phyloP scores from a whole-genome alignment of 2,797 vertebrate species.

The Kryptolebias ocellatus region DNA sequence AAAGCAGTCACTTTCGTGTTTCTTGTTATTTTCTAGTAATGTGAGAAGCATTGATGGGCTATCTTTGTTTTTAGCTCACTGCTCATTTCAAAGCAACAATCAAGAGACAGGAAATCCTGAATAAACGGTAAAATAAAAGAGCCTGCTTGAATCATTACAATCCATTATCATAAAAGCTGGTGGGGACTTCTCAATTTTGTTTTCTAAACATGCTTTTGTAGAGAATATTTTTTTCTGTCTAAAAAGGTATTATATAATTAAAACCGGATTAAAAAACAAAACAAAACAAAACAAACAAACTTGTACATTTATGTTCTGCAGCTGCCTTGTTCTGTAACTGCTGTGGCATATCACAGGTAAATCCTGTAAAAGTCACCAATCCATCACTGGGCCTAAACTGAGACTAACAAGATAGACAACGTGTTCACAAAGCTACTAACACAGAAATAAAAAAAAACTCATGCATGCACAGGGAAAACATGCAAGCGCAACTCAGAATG shows the following conservation, averaged over 20 bases:
- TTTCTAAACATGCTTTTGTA: background rate
- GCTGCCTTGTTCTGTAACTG: too few species aligned
- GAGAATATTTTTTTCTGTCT: background rate
- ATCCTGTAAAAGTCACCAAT: background rate
- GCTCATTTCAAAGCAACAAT: constrained; percentile 2
- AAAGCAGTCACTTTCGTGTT: background rate
- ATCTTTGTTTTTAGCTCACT: constrained; percentile 3
- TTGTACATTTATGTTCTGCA: background rate
- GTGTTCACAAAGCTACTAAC: background rate
- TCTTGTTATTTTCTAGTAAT: background rate
- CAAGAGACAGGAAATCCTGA: background rate
- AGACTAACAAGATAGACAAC: background rate
- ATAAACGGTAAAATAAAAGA: background rate
- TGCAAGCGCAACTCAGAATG: background rate
- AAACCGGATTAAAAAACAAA: too few species aligned
- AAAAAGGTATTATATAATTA: too few species aligned
- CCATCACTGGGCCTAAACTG: background rate
- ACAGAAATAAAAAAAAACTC: background rate
- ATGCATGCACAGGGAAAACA: background rate
- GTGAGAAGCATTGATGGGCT: background rate
- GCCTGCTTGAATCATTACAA: background rate
- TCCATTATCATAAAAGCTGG: background rate
- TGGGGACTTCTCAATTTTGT: background rate
- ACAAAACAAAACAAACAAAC: too few species aligned
- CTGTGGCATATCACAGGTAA: too few species aligned